Percentiles rank a stretch among this genome's conserved stretches.
Conservation (phyloP, 2,797 vertebrate species). For the Cirrhinus mrigala region DNA sequence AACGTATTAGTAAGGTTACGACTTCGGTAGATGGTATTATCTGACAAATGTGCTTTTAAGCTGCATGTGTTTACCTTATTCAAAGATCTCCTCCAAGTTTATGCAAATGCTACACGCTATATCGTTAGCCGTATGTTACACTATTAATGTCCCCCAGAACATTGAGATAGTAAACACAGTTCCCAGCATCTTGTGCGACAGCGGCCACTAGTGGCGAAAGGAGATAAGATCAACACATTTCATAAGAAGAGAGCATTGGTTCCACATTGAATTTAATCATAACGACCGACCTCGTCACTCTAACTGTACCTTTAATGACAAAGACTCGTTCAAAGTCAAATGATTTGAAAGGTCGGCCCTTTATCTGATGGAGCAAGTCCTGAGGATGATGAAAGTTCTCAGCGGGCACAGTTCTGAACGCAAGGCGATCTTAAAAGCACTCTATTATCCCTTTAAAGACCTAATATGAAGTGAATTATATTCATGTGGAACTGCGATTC, state of each 20-base stretch:
- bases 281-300: background rate
- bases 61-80: conserved; percentile 9
- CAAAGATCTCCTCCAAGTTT: background rate
- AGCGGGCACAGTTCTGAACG: background rate
- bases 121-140: conserved; percentile 61
- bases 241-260: background rate
- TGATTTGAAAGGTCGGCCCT: background rate
- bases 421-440: conserved; percentile 9
- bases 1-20: background rate
- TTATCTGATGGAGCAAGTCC: background rate
- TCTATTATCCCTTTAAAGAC: conserved; percentile 22
- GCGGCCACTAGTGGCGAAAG: conserved; percentile 40
- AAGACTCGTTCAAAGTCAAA: conserved; percentile 22
- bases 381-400: background rate
- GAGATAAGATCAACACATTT: background rate
- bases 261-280: background rate
- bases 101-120: background rate
- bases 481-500: conserved; percentile 3
- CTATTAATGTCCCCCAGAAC: conserved; percentile 57
- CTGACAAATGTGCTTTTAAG: background rate
- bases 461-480: conserved; percentile 26
- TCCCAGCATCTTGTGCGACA: background rate
- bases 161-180: background rate
- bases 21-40: background rate
- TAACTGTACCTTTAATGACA: conserved; percentile 8